Evolutionary conservation across 53 echinoderm and acorn worm genomes (phyloP), one percentile per base, ranked within the genome.

Genomic region (Paracentrotus lividus): DNA sequence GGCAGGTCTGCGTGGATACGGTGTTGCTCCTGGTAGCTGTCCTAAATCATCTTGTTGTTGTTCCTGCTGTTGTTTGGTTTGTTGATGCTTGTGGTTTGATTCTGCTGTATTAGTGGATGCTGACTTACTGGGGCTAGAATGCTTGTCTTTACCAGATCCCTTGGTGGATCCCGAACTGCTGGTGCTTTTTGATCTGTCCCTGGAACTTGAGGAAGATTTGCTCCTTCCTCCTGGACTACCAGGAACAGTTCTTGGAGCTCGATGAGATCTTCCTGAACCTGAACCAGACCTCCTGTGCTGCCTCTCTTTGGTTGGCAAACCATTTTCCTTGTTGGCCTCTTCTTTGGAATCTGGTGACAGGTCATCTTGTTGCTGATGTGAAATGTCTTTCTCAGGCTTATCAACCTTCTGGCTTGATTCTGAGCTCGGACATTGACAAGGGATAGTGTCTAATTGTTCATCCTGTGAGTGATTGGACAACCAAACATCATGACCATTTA

Each of bases 171-270:
- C 98, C 16, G 97, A 96, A 26, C 96, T 96, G 93, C 98, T 98
- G n/a, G 98, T 95, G 93, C 98, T 98, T 85, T 96, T 97, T 29
- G 97, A 97, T 69, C 98, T 93, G 64, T 98, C 98, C 78, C 98
- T 91, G 45, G 98, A 98, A 69, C 97, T 95, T 2, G 97, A 97
- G 23, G 98, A 98, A 2, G 98, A 98, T 61, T 97, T 97, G 85
- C 97, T 98, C 53, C 96, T 93, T 77, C 96, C 95, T 65, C 96
- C 88, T 33, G 98, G 98, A 88, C 98, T 98, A 2, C 97, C 97
- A 31, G 98, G 98, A 31, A 97, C 97, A 58, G 98, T 98, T 91
- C 97, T 97, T 0, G 98, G 98, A 36, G 96, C 98, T 84, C 98
- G 90, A 87, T 98, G 98, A 51, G 94, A 59, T 21, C 92, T 52